A percentile compares a stretch with the other conserved stretches of the same genome.
These are phyloP conservation scores for Carcinoscorpius rotundicauda DNA, from an alignment of 1,140 invertebrate genomes.

Conservation along the genomic window DNA sequence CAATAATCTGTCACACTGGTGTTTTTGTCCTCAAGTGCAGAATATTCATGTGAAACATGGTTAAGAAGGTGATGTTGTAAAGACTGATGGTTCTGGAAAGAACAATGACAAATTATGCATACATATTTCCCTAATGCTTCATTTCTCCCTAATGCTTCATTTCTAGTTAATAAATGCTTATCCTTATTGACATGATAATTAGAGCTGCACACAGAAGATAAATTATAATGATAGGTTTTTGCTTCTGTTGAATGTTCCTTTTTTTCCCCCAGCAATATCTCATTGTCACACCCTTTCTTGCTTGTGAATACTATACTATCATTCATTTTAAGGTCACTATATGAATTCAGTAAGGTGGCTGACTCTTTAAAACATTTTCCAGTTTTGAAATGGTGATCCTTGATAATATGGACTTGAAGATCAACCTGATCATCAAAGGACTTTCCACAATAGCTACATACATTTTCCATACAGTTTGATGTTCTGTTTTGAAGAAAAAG, in stretches of 20 bases:
- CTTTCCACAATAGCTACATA: conserved; percentile 40
- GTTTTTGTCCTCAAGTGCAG: conserved; percentile 9
- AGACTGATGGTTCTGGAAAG: conserved; percentile 29
- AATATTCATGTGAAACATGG: conserved; percentile 20
- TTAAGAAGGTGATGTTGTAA: conserved; percentile 30
- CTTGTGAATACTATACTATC: conserved; percentile 18
- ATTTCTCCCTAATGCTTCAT: conserved; percentile 22
- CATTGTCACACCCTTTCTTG: conserved; percentile 8
- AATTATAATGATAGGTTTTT: conserved; percentile 76
- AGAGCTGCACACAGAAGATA: conserved; percentile 77
- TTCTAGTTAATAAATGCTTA: conserved; percentile 46
- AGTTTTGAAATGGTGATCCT: conserved; percentile 36
- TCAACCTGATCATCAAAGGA: conserved; percentile 37
- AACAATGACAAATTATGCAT: conserved; percentile 30
- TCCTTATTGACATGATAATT: conserved; percentile 84
- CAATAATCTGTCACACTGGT: conserved; percentile 1
- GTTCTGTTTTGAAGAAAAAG: conserved; percentile 3
- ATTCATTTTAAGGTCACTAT: conserved; percentile 8
- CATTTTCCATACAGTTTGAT: conserved; percentile 1
- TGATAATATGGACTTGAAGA: conserved; percentile 43
- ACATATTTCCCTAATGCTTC: conserved; percentile 25
- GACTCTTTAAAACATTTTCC: conserved; percentile 21
- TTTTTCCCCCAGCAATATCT: conserved; percentile 13
- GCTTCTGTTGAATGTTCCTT: conserved; percentile 41
- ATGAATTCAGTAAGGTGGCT: too few relatives aligned